Conservation (phyloP, 2,113 vertebrate genomes). For the Aythya baeri region DNA sequence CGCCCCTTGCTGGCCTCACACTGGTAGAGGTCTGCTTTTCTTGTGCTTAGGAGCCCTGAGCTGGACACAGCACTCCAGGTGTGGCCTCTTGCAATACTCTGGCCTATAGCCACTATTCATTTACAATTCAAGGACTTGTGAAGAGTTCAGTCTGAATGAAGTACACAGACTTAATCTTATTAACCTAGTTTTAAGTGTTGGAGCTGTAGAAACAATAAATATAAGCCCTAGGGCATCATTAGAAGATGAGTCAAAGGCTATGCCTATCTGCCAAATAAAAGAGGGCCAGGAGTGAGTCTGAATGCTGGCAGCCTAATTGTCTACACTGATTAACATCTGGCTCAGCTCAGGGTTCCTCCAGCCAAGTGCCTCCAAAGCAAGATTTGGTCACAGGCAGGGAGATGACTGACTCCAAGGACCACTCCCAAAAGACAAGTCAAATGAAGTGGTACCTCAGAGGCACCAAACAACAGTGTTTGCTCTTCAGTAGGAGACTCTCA, state of each 20-base stretch:
- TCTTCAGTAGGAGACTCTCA: neutral
- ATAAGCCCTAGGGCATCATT: neutral
- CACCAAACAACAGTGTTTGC: neutral
- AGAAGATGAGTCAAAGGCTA: neutral
- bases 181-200: neutral
- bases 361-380: neutral
- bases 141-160: neutral
- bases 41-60: neutral
- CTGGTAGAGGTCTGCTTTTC: neutral
- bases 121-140: neutral
- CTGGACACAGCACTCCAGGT: neutral
- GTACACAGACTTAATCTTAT: neutral
- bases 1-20: neutral
- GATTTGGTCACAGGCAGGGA: rapidly evolving
- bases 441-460: neutral
- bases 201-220: neutral
- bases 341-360: neutral
- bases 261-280: neutral
- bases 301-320: rapidly evolving
- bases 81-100: neutral
- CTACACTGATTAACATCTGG: neutral
- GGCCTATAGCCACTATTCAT: neutral
- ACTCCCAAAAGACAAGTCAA: neutral
- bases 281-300: neutral
- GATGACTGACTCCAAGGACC: neutral